A percentile compares a stretch with the other conserved stretches of the same genome.
Evolutionary conservation across 2,797 vertebrate genomes (phyloP).

Genomic region (Sebastes hubbsi): DNA sequence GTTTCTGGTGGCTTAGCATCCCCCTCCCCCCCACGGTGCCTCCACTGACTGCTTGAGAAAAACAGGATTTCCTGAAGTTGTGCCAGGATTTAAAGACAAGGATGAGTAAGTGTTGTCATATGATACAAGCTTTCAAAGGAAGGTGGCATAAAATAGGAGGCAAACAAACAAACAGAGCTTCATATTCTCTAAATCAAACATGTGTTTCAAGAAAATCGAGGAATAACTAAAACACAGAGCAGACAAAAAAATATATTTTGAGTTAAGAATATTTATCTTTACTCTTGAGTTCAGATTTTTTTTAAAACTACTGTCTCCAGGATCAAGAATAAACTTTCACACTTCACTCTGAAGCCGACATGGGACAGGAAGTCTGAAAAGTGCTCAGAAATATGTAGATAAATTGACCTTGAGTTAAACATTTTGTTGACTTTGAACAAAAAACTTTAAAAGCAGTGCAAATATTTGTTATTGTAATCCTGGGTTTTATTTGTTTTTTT

Average conservation of each 20-base stretch:
- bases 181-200: background rate
- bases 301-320: background rate
- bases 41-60: background rate
- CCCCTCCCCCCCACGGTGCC: background rate
- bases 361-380: background rate
- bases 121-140: constrained; percentile 1
- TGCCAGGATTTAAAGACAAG: background rate
- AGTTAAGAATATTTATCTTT: no score
- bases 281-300: background rate
- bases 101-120: constrained; percentile 2
- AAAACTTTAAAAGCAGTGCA: background rate
- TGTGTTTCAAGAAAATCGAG: no score
- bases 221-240: no score
- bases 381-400: background rate
- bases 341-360: background rate
- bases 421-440: background rate
- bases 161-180: background rate
- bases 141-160: background rate
- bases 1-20: background rate
- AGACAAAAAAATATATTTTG: no score
- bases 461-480: no score
- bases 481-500: accelerated
- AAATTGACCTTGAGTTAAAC: background rate
- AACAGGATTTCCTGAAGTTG: constrained; percentile 42
- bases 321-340: background rate